phyloP scores from a whole-genome alignment of 2,797 vertebrate species.

The Coilia nasus region DNA sequence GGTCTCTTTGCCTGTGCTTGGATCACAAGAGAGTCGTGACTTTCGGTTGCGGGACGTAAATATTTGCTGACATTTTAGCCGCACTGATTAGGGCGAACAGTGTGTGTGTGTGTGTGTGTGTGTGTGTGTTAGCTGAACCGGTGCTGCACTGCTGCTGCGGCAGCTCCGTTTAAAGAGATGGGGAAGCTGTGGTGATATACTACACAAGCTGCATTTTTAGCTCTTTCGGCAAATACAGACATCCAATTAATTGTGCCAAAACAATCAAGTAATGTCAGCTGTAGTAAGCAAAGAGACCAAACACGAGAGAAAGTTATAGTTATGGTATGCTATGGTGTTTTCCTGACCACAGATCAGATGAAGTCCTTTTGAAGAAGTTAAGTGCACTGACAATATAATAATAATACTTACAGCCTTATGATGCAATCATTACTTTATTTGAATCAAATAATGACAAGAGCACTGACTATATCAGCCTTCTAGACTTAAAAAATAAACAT shows the following conservation, averaged over 20 bases:
- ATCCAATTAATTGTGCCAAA: conserved; percentile 10
- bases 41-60: too few species aligned
- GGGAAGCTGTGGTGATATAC: background rate
- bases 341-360: background rate
- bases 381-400: too few species aligned
- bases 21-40: background rate
- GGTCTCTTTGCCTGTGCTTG: background rate
- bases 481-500: background rate
- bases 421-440: too few species aligned
- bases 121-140: too few species aligned
- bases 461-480: background rate
- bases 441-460: background rate
- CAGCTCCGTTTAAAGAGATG: background rate
- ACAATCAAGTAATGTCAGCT: conserved; percentile 20
- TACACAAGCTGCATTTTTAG: background rate
- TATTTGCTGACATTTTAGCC: too few species aligned
- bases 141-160: too few species aligned
- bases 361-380: too few species aligned
- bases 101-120: too few species aligned
- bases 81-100: background rate
- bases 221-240: background rate
- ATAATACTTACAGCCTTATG: too few species aligned
- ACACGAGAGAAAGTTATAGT: background rate
- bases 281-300: background rate
- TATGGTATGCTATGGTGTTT: background rate